Evolutionary conservation across 2,113 vertebrate genomes (phyloP).

Genomic region (Hoplias malabaricus): DNA sequence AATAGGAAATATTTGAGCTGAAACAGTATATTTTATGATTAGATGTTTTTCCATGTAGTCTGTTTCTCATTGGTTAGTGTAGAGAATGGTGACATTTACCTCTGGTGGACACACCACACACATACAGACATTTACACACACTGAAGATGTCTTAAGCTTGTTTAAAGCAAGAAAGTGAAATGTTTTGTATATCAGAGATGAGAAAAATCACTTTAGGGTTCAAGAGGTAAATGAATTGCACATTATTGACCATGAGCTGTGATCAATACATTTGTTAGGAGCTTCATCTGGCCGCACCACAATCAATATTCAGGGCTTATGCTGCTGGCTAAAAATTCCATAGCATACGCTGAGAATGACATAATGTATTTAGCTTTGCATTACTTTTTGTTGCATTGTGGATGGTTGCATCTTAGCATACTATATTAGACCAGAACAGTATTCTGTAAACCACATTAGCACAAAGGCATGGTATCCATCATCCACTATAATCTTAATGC

Average conservation of each 20-base stretch:
- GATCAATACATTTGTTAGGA: constrained; percentile 38
- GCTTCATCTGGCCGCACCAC: neutral
- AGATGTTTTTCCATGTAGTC: constrained; percentile 3
- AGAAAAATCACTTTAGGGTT: neutral
- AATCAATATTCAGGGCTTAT: neutral
- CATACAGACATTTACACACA: constrained; percentile 6
- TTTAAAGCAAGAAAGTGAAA: too few relatives aligned
- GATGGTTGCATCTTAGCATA: neutral
- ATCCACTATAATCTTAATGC: neutral
- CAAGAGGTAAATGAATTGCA: constrained; percentile 22
- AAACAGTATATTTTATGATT: constrained; percentile 57
- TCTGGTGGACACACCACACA: constrained; percentile 38
- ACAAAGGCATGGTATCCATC: neutral
- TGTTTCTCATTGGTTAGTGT: neutral
- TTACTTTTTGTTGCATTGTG: neutral
- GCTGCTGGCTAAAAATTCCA: neutral
- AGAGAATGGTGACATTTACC: constrained; percentile 56
- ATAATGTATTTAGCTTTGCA: neutral
- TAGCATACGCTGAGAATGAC: neutral
- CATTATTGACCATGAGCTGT: constrained; percentile 27
- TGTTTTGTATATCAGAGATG: neutral
- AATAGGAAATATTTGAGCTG: constrained; percentile 44
- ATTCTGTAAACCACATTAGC: neutral
- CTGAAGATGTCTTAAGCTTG: too few relatives aligned
- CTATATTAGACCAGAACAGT: neutral